These are phyloP conservation scores for Doryteuthis pealeii DNA, from an alignment of 1,140 invertebrate genomes.

Conservation along the genomic window DNA sequence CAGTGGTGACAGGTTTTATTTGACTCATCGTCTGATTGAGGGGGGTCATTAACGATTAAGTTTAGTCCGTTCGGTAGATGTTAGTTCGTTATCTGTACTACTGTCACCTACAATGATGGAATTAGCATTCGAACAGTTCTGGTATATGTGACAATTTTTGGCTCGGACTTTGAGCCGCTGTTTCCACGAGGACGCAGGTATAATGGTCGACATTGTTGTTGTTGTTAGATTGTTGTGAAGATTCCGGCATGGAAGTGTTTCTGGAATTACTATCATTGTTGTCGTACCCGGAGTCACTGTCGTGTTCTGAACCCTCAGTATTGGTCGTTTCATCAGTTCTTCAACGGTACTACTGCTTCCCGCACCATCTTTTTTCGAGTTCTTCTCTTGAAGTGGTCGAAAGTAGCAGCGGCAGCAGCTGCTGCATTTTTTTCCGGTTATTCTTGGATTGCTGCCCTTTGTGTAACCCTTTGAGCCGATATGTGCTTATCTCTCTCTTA, in stretches of 20 bases:
- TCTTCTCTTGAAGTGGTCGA: neutral
- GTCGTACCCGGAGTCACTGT: neutral
- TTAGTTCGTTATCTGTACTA: neutral
- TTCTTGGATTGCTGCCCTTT: no score
- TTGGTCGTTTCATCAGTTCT: neutral
- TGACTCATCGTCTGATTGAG: neutral
- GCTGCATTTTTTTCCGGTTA: no score
- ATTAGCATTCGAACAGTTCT: neutral
- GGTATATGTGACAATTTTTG: neutral
- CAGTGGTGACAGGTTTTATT: no score
- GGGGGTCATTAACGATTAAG: neutral
- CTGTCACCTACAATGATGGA: neutral
- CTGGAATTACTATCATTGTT: neutral
- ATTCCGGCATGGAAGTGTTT: neutral
- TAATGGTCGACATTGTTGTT: neutral
- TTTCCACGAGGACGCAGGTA: neutral
- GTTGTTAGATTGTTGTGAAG: neutral
- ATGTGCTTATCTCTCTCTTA: no score
- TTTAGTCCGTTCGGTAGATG: neutral
- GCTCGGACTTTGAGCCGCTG: neutral
- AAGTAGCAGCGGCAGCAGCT: no score
- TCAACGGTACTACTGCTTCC: neutral
- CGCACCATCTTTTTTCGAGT: neutral
- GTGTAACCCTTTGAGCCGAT: no score
- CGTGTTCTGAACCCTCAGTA: neutral